Percentiles rank a stretch among this genome's conserved stretches.
Evolutionary conservation across 2,797 vertebrate species (phyloP).

Genomic region (Cossypha dichroa): DNA sequence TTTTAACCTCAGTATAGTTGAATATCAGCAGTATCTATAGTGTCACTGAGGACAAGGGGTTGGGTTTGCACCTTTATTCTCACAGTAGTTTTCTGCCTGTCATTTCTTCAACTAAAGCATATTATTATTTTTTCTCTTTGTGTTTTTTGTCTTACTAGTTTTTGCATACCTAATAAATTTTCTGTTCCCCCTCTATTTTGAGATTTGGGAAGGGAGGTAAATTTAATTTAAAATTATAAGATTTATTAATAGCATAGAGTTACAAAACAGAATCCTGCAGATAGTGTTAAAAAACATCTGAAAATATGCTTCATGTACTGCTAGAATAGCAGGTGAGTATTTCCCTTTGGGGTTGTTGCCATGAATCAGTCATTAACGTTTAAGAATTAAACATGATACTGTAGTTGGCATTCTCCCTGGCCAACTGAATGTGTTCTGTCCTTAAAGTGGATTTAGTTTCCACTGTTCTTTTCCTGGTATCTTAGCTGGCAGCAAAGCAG

Average conservation of each 20-base stretch:
- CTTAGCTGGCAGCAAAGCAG: conserved; percentile 34
- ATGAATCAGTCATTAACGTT: conserved; percentile 21
- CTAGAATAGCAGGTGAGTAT: conserved; percentile 51
- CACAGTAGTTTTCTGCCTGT: not conserved
- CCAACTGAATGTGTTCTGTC: conserved; percentile 23
- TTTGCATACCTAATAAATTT: not conserved
- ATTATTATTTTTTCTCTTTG: not conserved
- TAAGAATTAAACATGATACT: conserved; percentile 47
- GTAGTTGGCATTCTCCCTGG: conserved; percentile 8
- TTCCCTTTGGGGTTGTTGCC: conserved; percentile 49
- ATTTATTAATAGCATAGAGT: not conserved
- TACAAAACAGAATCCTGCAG: not conserved
- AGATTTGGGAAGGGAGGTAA: not conserved
- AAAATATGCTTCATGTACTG: not conserved
- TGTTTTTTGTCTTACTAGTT: not conserved
- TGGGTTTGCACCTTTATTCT: not conserved
- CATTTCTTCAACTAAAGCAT: not conserved
- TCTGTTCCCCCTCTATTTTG: not conserved
- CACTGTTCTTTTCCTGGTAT: conserved; percentile 51
- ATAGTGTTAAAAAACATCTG: not conserved
- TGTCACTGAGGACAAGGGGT: not conserved
- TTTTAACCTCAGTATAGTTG: not conserved
- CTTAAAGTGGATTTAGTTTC: conserved; percentile 54
- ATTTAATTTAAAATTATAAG: not conserved
- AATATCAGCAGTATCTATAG: rapidly evolving